Base-by-base conservation (phyloP, 2,797 vertebrate species). In the Florisuga fusca region DNA sequence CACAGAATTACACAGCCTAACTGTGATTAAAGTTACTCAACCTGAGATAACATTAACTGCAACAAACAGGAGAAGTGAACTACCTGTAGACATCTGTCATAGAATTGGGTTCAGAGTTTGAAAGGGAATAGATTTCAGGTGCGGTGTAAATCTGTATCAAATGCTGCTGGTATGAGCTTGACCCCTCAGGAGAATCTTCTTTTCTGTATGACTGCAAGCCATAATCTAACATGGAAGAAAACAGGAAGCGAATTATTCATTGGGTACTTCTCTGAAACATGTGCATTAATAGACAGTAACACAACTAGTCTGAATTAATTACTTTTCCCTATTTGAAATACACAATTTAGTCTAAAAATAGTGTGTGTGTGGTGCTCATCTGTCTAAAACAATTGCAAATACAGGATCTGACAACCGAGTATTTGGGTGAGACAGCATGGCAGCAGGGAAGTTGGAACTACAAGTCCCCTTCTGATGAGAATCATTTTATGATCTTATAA, bases 71-170 rank as follows among this genome's bases (percentile, higher is more conserved):
- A 74, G 84, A 59, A 66, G 10, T 46, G 48, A 29, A 66, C 48
- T 84, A 98, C 98, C 98, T 99, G 97, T 98, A 98, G 43, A 99
- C 97, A 3, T 99, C 98, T 87, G 97, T 98, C 11, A 96, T 91
- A 33, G 98, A 91, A 2, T 97, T 98, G 13, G 98, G 97, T 94
- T 99, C 98, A 71, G 94, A 90, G 67, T 97, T 95, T 27, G 96
- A 83, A 51, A 80, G 22, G 20, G 84, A 97, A 8, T 96, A 96
- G 53, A 97, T 96, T 96, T 99, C 99, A 15, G 98, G 98, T 4
- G 98, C 97, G 95, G 97, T 97, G 97, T 98, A 98, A 4, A 98
- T 97, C 62, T 98, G 97, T 63, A 90, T 59, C 12, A 98, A 95
- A 29, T 95, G 96, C 96, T 98, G 96, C 89, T 98, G 98, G 77